Base-by-base conservation (phyloP, 2,113 vertebrate genomes). In the Onychostoma macrolepis region DNA sequence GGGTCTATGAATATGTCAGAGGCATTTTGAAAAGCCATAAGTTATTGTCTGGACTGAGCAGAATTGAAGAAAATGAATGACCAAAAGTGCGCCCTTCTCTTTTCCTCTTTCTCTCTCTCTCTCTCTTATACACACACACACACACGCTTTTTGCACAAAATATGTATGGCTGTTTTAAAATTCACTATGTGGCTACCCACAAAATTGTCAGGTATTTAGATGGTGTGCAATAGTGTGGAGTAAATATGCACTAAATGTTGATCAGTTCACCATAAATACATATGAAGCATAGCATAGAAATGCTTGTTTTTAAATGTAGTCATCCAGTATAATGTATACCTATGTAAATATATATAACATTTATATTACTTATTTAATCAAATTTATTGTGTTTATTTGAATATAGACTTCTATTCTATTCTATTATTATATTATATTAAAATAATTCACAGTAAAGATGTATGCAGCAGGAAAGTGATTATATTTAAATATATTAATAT, bases 1-100 rank as follows among this genome's bases (percentile, higher is more conserved):
- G 33, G 80, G 80, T 80, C 88, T 85, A 88, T 90, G 89, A 89
- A 88, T 88, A 87, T 77, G 87, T 86, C 83, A 89, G 79, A 76
- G 86, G 83, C 81, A 86, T 94, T 94, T 90, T 89, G 91, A 88
- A 89, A 90, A 86, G 83, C 87, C 86, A 90, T 90, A 90, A 87
- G 87, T 90, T 88, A 90, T 86, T 85, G 89, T 87, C 89, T 87
- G 80, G 88, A 79, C 83, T 72, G 74, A 87, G 75, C 45, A 43
- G 82, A 89, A 89, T 87, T 87, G 84, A 87, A 85, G 88, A 83
- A 88, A 90, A 89, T 89, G 67, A 89, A 89, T 89, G 89, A 53
- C 84, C 80, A 71, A 86, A 81, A 71, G 67, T 69, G 53, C 53
- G 75, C 75, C 87, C 58, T 80, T 82, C 86, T 58, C 61, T 61